Percentiles rank a stretch among this genome's conserved stretches.
These are phyloP conservation scores for Ochlodes sylvanus DNA, from an alignment of 2,888 invertebrate species.

Conservation along the genomic window DNA sequence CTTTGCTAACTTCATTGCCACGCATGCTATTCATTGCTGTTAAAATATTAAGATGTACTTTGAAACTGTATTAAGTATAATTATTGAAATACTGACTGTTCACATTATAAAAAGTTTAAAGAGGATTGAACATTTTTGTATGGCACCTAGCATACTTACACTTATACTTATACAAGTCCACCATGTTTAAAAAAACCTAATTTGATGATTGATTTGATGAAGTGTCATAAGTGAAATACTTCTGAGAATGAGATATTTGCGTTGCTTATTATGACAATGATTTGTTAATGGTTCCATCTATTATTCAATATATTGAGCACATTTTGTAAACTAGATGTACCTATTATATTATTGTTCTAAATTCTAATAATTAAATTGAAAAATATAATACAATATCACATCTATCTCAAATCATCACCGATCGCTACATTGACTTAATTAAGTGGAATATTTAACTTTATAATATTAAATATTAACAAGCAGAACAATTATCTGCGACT, in stretches of 20 bases:
- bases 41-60: background rate
- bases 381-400: background rate
- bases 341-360: background rate
- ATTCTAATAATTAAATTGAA: background rate
- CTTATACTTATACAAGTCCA: too few relatives aligned
- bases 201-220: too few relatives aligned
- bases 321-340: background rate
- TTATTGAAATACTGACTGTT: too few relatives aligned
- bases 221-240: too few relatives aligned
- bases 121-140: too few relatives aligned
- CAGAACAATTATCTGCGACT: background rate
- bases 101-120: too few relatives aligned
- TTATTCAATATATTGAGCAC: background rate
- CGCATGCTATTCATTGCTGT: background rate
- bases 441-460: background rate
- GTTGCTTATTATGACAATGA: background rate
- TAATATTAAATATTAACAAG: too few relatives aligned
- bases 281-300: constrained; percentile 3
- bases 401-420: background rate
- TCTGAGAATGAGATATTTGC: too few relatives aligned
- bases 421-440: constrained; percentile 8
- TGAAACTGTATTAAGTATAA: background rate
- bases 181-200: background rate
- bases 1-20: background rate
- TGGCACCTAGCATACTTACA: too few relatives aligned